Conservation (phyloP, 2,113 vertebrate species). For the Rhinolophus sinicus region DNA sequence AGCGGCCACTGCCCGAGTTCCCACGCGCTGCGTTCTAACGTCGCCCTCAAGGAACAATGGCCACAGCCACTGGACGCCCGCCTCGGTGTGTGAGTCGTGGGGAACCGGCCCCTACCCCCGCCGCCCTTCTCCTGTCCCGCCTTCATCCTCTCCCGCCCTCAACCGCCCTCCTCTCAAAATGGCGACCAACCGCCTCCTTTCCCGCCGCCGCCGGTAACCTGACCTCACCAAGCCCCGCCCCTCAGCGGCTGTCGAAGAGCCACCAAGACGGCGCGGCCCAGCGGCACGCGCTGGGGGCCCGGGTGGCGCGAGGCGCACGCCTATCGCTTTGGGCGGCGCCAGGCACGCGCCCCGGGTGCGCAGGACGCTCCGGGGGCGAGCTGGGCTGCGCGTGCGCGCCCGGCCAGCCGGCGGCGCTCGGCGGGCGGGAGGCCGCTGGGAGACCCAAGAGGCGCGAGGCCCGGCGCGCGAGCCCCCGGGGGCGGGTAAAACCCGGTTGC, state of each 20-base stretch:
- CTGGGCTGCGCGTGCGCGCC: slow-evolving; percentile 61
- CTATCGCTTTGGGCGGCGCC: not conserved
- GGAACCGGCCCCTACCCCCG: not conserved
- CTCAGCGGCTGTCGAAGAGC: not conserved
- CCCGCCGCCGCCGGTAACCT: slow-evolving; percentile 42
- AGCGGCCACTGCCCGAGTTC: not conserved
- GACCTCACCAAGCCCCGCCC: not conserved
- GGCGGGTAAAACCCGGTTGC: slow-evolving; percentile 82
- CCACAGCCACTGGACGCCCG: fast-evolving
- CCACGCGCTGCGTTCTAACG: not conserved
- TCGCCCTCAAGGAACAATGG: not conserved
- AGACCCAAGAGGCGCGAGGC: slow-evolving; percentile 59
- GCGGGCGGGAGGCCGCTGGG: slow-evolving; percentile 46
- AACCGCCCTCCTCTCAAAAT: slow-evolving; percentile 67
- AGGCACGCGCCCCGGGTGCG: not conserved
- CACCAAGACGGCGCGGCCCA: not conserved
- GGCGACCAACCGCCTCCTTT: slow-evolving; percentile 76
- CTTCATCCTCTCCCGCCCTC: not conserved
- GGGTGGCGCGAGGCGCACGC: not conserved
- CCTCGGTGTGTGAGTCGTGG: fast-evolving
- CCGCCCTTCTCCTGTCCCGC: fast-evolving
- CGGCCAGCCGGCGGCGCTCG: not conserved
- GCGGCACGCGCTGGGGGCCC: not conserved
- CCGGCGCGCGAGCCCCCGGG: slow-evolving; percentile 75
- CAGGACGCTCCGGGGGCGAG: not conserved